These are phyloP conservation scores for Gerosis bhagava DNA, from an alignment of 2,888 invertebrate genomes.

Conservation along the genomic window DNA sequence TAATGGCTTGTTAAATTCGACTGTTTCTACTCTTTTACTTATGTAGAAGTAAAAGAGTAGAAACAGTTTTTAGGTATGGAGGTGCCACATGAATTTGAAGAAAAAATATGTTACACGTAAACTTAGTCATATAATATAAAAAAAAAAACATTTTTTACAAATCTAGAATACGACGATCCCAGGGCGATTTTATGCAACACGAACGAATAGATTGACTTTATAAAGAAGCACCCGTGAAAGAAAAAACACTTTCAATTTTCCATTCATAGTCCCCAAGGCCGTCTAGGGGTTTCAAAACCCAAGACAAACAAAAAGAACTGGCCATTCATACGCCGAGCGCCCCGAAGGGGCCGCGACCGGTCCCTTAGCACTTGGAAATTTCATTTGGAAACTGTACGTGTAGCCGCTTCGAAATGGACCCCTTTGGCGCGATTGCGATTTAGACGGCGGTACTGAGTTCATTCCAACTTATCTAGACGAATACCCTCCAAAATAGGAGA, in stretches of 20 bases:
- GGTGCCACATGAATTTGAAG: too few relatives aligned
- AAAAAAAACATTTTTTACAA: too few relatives aligned
- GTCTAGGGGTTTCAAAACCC: constrained; percentile 14
- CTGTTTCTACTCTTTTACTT: too few relatives aligned
- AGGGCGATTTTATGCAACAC: neutral
- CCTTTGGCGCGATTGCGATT: constrained; percentile 54
- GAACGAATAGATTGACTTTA: constrained; percentile 7
- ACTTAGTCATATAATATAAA: too few relatives aligned
- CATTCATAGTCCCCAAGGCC: constrained; percentile 11
- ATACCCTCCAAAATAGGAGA: constrained; percentile 54
- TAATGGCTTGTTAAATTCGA: too few relatives aligned
- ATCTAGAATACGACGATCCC: too few relatives aligned
- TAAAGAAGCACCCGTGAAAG: constrained; percentile 12
- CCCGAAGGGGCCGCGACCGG: constrained; percentile 44
- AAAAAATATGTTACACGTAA: too few relatives aligned
- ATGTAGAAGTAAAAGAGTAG: too few relatives aligned
- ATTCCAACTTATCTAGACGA: constrained; percentile 20
- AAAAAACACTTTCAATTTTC: constrained; percentile 20
- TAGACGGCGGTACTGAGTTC: constrained; percentile 39
- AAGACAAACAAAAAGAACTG: constrained; percentile 26
- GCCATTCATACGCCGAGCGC: constrained; percentile 28
- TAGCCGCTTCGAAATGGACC: constrained; percentile 61
- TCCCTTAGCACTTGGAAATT: constrained; percentile 67
- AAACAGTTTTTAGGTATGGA: too few relatives aligned
- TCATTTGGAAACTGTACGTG: constrained; percentile 75